These are phyloP conservation scores for Hydrophis major DNA, from an alignment of 2,797 vertebrate genomes.

Conservation along the genomic window DNA sequence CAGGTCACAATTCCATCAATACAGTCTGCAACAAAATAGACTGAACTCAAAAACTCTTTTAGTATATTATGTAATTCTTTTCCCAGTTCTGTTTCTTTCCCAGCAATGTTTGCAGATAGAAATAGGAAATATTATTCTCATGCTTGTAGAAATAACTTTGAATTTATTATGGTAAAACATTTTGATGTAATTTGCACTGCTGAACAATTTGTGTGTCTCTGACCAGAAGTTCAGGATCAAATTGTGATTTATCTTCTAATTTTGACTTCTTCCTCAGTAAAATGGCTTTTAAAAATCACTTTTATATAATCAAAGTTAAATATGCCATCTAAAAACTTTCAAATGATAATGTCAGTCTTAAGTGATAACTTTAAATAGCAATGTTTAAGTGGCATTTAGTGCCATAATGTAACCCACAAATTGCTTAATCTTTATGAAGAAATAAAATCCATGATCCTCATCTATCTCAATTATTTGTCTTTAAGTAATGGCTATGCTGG, in stretches of 20 bases:
- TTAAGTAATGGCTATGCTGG: neutral
- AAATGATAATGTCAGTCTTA: neutral
- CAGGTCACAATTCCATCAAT: too few species aligned
- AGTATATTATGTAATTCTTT: neutral
- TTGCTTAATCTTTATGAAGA: constrained; percentile 2
- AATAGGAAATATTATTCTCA: neutral
- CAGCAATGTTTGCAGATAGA: neutral
- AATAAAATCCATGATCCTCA: neutral
- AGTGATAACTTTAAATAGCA: constrained; percentile 20
- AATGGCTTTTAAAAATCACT: constrained; percentile 4
- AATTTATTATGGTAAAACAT: neutral
- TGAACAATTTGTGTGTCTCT: neutral
- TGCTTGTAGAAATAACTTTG: neutral
- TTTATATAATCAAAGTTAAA: constrained; percentile 23
- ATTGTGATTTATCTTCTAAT: constrained; percentile 13
- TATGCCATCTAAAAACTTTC: neutral
- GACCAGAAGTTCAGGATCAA: neutral
- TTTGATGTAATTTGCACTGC: neutral
- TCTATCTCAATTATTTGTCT: neutral
- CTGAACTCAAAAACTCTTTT: neutral
- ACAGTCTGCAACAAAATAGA: neutral
- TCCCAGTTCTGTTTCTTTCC: neutral
- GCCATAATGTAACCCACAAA: neutral
- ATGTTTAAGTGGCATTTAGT: neutral
- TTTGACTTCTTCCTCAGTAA: constrained; percentile 13